Evolutionary conservation across 2,888 invertebrate genomes (phyloP), one percentile per base, ranked within the genome.

Genomic region (Lycophotia porphyrea): DNA sequence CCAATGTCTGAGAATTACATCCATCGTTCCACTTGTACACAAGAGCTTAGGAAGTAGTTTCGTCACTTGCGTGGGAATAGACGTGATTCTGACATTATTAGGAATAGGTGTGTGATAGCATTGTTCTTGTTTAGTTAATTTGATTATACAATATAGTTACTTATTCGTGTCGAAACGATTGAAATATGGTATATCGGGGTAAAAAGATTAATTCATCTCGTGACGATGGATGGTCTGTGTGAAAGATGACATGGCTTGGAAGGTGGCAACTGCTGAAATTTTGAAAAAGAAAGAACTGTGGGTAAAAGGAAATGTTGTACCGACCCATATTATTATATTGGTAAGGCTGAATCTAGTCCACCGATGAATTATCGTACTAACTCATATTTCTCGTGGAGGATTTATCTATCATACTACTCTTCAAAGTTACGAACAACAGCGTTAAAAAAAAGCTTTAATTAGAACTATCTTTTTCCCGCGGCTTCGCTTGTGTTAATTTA

Each of bases 1-100:
- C 73, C 78, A 36, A 64, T 67, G 66, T 73, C 65, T 49, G 61
- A 66, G 78, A 70, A 82, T 81, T 78, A 82, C 81, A 82, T 78
- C 42, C 36, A 82, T 78, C 82, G 73, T 47, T 58, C 36, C 69
- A 78, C 73, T 81, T 70, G 61, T 69, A 42, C 47, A 69, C 39
- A 76, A 80, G 55, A 52, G 63, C 63, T 64, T 71, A 52, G 36
- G 31, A 76, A 64, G 55, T 63, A 66, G 76, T 80, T 52, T 76
- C 36, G 27, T 47, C 39, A 58, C 27, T 47, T 70, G 47, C 49
- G 42, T 15, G n/a, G 24, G 42, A 39, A 36, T 2, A 39, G 36
- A 44, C 4, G 44, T 47, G 24, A 65, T 64, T 69, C 36, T 47
- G 24, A 52, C 24, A 34, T 27, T 34, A 42, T 47, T 39, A 21